Percentiles rank a stretch among this genome's conserved stretches.
Conservation (phyloP, 1,140 invertebrate genomes). For the Nephila pilipes region DNA sequence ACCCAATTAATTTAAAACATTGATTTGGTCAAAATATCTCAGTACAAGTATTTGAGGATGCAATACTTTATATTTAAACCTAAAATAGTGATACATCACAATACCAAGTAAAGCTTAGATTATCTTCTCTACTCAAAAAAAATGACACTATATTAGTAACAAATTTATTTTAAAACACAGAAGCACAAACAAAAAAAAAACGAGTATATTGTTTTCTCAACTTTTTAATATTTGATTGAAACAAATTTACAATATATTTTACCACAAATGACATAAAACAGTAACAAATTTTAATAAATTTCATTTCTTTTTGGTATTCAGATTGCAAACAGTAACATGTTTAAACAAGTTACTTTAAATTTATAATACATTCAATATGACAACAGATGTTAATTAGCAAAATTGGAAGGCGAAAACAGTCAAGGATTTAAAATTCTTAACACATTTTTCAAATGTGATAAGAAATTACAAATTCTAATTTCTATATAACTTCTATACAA, state of each 20-base stretch:
- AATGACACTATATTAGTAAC: too few relatives aligned
- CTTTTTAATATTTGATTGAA: slow-evolving; percentile 34
- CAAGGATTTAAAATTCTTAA: slow-evolving; percentile 45
- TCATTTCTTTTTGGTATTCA: neutral
- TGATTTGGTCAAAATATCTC: too few relatives aligned
- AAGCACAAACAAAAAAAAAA: too few relatives aligned
- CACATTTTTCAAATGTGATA: neutral
- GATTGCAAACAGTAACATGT: slow-evolving; percentile 29
- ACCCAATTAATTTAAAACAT: too few relatives aligned
- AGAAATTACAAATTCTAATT: neutral
- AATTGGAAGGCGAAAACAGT: slow-evolving; percentile 44
- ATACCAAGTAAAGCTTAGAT: too few relatives aligned
- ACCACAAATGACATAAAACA: slow-evolving; percentile 43
- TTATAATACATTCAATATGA: slow-evolving; percentile 18
- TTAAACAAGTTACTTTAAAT: neutral
- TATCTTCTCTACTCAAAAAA: too few relatives aligned
- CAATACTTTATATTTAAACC: too few relatives aligned
- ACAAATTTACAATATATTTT: slow-evolving; percentile 60
- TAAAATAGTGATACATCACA: too few relatives aligned
- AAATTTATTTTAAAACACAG: too few relatives aligned
- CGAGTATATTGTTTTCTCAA: too few relatives aligned
- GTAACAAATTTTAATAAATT: slow-evolving; percentile 58
- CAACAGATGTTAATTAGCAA: neutral
- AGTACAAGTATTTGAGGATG: too few relatives aligned
- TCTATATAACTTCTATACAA: neutral